phyloP scores from a whole-genome alignment of 2,888 invertebrate genomes.

The Drosophila fulvimacula region DNA sequence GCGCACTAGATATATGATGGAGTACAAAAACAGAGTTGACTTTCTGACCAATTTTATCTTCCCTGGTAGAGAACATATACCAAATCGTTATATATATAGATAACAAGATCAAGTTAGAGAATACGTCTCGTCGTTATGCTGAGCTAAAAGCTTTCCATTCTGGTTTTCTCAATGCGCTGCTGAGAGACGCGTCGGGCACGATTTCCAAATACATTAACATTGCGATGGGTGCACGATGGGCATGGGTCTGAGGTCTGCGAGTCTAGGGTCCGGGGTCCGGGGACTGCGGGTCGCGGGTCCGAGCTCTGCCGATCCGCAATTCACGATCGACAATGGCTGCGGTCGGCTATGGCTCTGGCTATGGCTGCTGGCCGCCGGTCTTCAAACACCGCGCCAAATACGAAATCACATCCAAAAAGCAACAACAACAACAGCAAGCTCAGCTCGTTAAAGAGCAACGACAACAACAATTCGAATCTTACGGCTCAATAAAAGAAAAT shows the following conservation, averaged over 20 bases:
- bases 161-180: conserved; percentile 60
- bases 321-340: conserved; percentile 48
- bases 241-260: conserved; percentile 19
- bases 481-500: conserved; percentile 81
- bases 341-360: conserved; percentile 23
- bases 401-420: conserved; percentile 67
- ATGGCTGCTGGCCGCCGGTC: conserved; percentile 63
- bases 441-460: conserved; percentile 24
- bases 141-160: conserved; percentile 52
- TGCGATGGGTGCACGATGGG: conserved; percentile 74
- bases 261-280: conserved; percentile 15
- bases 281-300: conserved; percentile 10
- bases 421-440: conserved; percentile 17
- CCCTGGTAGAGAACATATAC: background rate
- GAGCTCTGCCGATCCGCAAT: conserved; percentile 39
- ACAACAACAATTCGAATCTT: conserved; percentile 65
- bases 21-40: background rate
- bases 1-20: background rate
- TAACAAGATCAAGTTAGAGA: conserved; percentile 24
- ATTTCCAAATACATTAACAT: conserved; percentile 82
- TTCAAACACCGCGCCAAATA: conserved; percentile 76
- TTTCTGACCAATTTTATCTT: too few relatives aligned
- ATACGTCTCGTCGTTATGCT: conserved; percentile 24
- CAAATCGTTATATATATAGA: conserved; percentile 34
- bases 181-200: conserved; percentile 61